Evolutionary conservation across 2,888 invertebrate species (phyloP).

Genomic region (Conchocele bisecta): DNA sequence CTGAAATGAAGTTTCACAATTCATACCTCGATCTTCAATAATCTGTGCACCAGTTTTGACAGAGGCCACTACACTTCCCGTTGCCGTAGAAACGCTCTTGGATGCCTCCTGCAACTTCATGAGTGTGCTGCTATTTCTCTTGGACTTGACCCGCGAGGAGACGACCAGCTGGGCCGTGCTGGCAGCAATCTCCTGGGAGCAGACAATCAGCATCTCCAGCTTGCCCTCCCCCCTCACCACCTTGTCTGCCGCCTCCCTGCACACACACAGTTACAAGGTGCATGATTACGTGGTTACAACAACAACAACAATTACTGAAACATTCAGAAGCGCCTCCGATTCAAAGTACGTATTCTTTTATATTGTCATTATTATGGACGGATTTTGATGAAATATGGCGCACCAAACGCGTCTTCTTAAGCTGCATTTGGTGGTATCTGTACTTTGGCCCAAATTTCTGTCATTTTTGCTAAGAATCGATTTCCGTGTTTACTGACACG

Average conservation of each 20-base stretch:
- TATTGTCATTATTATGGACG: no score
- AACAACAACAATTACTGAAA: no score
- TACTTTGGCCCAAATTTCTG: no score
- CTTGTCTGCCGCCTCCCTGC: constrained; percentile 95
- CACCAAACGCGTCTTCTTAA: no score
- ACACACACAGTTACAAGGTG: constrained; percentile 9
- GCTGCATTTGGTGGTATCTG: no score
- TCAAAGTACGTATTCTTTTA: no score
- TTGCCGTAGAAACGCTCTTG: constrained; percentile 93
- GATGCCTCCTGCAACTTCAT: constrained; percentile 93
- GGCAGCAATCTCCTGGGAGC: constrained; percentile 97
- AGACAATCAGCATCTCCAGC: constrained; percentile 96
- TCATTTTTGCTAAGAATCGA: no score
- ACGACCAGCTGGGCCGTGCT: constrained; percentile 98
- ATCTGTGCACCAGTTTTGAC: constrained; percentile 94
- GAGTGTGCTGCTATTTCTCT: constrained; percentile 91
- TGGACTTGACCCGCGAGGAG: constrained; percentile 96
- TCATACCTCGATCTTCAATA: constrained; percentile 90
- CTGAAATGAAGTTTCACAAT: not conserved
- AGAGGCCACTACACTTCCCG: constrained; percentile 96
- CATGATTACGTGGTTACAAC: no score
- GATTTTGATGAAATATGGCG: no score
- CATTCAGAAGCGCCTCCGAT: no score
- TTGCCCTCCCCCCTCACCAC: constrained; percentile 92
- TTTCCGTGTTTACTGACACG: no score